These are phyloP conservation scores for Lamprotornis superbus DNA, from an alignment of 2,113 vertebrate species.

Conservation along the genomic window DNA sequence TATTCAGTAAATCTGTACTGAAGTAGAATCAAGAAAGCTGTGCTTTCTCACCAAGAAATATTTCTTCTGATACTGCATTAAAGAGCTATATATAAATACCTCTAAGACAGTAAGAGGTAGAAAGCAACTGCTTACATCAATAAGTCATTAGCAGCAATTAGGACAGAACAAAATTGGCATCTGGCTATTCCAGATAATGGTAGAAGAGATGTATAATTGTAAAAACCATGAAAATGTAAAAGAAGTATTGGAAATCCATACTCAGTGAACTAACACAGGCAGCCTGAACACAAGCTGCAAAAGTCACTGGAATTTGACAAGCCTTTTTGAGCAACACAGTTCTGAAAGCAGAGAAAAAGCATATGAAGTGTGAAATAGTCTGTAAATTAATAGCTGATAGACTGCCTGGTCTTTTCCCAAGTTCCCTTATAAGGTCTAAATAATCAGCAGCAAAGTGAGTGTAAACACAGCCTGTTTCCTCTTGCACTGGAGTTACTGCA, in stretches of 20 bases:
- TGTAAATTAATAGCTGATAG: background rate
- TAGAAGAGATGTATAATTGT: background rate
- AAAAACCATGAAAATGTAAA: background rate
- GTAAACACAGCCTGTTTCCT: background rate
- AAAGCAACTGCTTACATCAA: background rate
- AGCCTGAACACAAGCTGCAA: background rate
- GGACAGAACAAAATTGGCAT: background rate
- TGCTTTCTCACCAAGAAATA: background rate
- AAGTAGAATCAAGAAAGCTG: background rate
- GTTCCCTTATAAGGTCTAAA: background rate
- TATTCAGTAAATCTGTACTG: background rate
- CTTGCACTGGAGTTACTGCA: background rate
- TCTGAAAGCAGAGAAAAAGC: background rate
- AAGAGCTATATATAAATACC: background rate
- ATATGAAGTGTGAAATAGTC: background rate
- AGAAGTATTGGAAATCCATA: conserved; percentile 37
- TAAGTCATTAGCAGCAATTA: conserved; percentile 34
- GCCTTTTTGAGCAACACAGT: background rate
- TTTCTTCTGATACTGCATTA: background rate
- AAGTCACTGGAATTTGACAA: conserved; percentile 23
- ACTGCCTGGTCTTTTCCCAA: background rate
- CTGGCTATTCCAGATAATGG: background rate
- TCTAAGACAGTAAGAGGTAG: background rate
- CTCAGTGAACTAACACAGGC: background rate
- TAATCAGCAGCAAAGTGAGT: background rate